A percentile compares a stretch with the other conserved stretches of the same genome.
Conservation (phyloP, 2,888 invertebrate genomes). For the Pantelozetes paolii region DNA sequence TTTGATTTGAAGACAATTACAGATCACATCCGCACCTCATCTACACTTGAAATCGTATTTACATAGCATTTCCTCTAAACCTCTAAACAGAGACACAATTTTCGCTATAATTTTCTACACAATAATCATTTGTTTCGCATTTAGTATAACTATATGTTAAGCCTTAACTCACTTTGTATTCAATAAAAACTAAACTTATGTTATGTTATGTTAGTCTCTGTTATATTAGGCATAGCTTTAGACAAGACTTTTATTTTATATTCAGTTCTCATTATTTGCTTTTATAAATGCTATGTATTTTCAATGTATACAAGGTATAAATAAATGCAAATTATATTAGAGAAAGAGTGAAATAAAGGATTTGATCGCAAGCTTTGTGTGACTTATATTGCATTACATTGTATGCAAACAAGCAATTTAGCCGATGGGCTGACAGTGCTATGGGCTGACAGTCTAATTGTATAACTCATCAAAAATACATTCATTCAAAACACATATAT, state of each 20-base stretch:
- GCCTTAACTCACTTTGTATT: slow-evolving; percentile 5
- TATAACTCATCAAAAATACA: slow-evolving; percentile 30
- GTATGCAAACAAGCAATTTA: slow-evolving; percentile 33
- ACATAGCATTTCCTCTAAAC: slow-evolving; percentile 35
- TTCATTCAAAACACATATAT: not conserved
- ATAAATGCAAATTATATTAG: slow-evolving; percentile 33
- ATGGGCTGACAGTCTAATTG: too few relatives aligned
- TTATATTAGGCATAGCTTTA: not conserved
- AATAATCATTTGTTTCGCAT: slow-evolving; percentile 18
- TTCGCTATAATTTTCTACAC: slow-evolving; percentile 1
- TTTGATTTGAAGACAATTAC: slow-evolving; percentile 29
- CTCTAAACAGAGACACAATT: slow-evolving; percentile 23
- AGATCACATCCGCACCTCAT: slow-evolving; percentile 21
- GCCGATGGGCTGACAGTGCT: slow-evolving; percentile 8
- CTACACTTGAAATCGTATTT: slow-evolving; percentile 24
- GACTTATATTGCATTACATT: slow-evolving; percentile 11
- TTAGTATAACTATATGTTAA: slow-evolving; percentile 5
- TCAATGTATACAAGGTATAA: slow-evolving; percentile 14
- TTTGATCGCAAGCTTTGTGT: slow-evolving; percentile 30
- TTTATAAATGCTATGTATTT: slow-evolving; percentile 29
- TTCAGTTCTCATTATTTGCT: slow-evolving; percentile 34
- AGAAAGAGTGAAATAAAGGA: slow-evolving; percentile 29
- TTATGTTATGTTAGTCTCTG: too few relatives aligned
- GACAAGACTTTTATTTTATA: slow-evolving; percentile 7
- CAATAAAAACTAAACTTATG: not conserved